These are phyloP conservation scores for Octonoba sinensis DNA, from an alignment of 2,888 invertebrate genomes.

Conservation along the genomic window DNA sequence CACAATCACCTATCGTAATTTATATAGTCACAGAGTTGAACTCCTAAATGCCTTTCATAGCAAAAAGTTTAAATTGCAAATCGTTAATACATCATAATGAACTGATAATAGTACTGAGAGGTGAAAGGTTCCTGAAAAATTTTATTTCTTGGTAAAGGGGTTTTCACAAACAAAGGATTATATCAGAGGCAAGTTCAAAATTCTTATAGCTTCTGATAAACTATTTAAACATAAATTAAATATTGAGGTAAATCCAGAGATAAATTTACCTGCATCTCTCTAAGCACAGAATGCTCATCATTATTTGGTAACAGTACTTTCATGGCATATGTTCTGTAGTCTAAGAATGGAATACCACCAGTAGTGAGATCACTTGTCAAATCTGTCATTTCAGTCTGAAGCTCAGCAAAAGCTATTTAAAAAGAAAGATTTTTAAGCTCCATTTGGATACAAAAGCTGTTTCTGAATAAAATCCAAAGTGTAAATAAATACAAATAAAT, in stretches of 20 bases:
- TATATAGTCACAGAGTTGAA: no score
- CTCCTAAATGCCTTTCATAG: no score
- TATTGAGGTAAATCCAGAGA: no score
- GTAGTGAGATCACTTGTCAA: constrained; percentile 91
- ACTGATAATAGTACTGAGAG: no score
- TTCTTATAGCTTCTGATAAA: no score
- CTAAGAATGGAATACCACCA: constrained; percentile 96
- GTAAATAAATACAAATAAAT: not conserved
- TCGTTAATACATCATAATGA: no score
- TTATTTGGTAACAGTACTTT: constrained; percentile 98
- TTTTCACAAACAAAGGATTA: no score
- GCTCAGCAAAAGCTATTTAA: constrained; percentile 86
- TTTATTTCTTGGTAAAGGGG: no score
- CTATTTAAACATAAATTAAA: not conserved
- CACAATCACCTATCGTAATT: no score
- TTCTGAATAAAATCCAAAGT: constrained; percentile 1
- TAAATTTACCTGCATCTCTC: constrained; percentile 68
- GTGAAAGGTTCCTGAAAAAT: no score
- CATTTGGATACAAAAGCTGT: not conserved
- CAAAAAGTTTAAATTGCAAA: no score
- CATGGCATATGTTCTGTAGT: constrained; percentile 97
- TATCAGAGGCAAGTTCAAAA: no score
- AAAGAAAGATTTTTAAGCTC: constrained; percentile 69
- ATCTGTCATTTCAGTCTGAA: constrained; percentile 98
- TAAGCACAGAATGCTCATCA: constrained; percentile 92